Conservation (phyloP, 2,113 vertebrate species). For the Natator depressus region DNA sequence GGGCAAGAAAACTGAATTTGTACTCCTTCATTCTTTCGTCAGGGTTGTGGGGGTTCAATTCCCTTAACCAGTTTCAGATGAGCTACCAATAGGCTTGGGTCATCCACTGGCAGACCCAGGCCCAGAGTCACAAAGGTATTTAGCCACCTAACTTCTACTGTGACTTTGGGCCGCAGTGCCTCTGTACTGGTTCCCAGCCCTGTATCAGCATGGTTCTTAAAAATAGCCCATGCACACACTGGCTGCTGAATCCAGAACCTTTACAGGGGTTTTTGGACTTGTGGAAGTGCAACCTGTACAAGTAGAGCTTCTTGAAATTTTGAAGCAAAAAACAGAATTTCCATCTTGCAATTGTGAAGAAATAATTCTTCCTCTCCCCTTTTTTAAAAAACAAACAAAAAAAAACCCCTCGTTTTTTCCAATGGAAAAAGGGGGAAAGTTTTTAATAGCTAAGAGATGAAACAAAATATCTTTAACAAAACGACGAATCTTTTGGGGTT, state of each 20-base stretch:
- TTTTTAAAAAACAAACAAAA: no score
- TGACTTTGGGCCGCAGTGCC: background rate
- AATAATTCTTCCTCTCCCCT: background rate
- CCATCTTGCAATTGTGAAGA: background rate
- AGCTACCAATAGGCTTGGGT: no score
- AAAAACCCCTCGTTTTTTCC: background rate
- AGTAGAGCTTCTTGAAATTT: no score
- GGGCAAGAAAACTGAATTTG: background rate
- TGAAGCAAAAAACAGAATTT: background rate
- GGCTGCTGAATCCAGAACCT: background rate
- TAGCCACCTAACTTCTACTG: no score
- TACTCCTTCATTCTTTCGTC: background rate
- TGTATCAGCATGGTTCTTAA: background rate
- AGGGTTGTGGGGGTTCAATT: no score
- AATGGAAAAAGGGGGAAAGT: background rate
- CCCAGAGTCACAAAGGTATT: no score
- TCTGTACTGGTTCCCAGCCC: background rate
- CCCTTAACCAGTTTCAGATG: no score
- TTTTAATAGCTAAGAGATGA: background rate
- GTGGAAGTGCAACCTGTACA: no score
- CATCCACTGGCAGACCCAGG: no score
- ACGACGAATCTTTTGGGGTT: background rate
- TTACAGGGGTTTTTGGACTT: no score
- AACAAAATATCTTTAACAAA: background rate
- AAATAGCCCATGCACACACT: background rate